Evolutionary conservation across 2,113 vertebrate genomes (phyloP).

Genomic region (cat (Felis catus)): DNA sequence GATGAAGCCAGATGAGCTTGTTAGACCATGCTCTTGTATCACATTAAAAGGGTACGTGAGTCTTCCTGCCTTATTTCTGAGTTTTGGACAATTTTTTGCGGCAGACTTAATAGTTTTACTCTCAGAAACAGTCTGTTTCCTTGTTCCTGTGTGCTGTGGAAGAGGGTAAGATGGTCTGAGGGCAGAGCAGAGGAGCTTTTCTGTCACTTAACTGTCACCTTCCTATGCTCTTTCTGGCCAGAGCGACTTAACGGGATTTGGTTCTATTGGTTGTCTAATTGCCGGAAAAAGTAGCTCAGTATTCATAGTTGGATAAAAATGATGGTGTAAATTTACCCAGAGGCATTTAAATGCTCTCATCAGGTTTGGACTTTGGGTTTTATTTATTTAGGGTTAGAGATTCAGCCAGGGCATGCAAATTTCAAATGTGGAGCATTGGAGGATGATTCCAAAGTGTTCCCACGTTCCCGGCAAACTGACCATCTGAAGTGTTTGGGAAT

Average conservation of each 20-base stretch:
- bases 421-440: background rate
- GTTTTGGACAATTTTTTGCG: background rate
- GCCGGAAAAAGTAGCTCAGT: background rate
- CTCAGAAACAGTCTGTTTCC: background rate
- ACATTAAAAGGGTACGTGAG: background rate
- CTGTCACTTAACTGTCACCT: background rate
- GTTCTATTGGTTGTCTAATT: background rate
- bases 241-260: background rate
- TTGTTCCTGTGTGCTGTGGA: background rate
- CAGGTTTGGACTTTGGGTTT: background rate
- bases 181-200: background rate
- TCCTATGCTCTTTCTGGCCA: background rate
- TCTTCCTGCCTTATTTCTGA: background rate
- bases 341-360: background rate
- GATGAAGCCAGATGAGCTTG: background rate
- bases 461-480: background rate
- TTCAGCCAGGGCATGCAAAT: background rate
- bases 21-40: background rate
- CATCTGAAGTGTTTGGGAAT: background rate
- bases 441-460: background rate
- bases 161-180: background rate
- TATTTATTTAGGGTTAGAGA: constrained; percentile 27
- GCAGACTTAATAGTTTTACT: background rate
- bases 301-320: background rate
- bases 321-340: background rate